Evolutionary conservation across 64 coral and sea anemone species (phyloP).

Genomic region (Catalaphyllia jardinei): DNA sequence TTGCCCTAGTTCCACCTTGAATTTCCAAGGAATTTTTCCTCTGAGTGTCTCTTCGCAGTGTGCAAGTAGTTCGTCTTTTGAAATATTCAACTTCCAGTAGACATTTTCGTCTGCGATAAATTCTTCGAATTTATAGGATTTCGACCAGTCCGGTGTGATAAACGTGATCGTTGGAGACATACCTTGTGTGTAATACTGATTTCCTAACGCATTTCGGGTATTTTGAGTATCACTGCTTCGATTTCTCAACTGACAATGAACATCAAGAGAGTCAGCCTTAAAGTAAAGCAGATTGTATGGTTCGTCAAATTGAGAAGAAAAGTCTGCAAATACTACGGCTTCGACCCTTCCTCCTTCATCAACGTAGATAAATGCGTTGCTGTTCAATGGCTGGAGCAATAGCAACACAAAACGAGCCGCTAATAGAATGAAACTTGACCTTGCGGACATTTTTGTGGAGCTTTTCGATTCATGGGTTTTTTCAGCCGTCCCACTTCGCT

Average conservation of each 20-base stretch:
- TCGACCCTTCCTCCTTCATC: neutral
- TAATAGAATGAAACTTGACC: neutral
- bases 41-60: neutral
- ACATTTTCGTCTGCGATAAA: constrained; percentile 26
- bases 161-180: constrained; percentile 53
- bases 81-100: constrained; percentile 52
- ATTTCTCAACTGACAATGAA: constrained; percentile 63
- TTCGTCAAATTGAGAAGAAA: constrained; percentile 9
- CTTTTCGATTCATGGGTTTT: neutral
- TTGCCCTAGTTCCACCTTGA: constrained; percentile 38
- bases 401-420: neutral
- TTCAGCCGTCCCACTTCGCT: no score
- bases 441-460: neutral
- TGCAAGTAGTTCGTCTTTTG: constrained; percentile 32
- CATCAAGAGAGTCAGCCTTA: neutral
- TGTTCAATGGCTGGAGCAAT: neutral
- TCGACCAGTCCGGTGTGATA: constrained; percentile 27
- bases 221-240: constrained; percentile 39
- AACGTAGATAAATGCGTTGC: constrained; percentile 11
- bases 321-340: constrained; percentile 30
- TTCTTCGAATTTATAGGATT: constrained; percentile 43
- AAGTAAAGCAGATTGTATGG: constrained; percentile 39
- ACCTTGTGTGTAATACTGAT: constrained; percentile 42
- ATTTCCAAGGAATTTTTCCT: constrained; percentile 12
- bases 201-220: constrained; percentile 48